phyloP scores from a whole-genome alignment of 1,140 invertebrate genomes.

The Vanessa tameamea region DNA sequence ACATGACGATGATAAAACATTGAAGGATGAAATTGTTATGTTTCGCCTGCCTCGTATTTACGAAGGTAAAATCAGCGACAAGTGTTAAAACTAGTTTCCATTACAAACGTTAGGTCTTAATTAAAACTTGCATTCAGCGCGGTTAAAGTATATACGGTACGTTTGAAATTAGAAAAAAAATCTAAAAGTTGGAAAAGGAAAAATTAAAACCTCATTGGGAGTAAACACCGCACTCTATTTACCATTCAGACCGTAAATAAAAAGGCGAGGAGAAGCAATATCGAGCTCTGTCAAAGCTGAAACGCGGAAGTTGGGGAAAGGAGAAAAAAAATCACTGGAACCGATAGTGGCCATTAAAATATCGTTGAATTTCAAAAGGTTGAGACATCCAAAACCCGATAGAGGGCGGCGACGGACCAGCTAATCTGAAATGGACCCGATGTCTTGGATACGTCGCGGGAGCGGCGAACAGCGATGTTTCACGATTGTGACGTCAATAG shows the following conservation, averaged over 20 bases:
- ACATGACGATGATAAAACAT: background rate
- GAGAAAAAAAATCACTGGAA: constrained; percentile 55
- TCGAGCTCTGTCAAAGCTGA: constrained; percentile 64
- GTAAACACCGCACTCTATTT: constrained; percentile 63
- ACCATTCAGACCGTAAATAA: constrained; percentile 67
- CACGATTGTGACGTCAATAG: constrained; percentile 31
- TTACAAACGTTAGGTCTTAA: constrained; percentile 9
- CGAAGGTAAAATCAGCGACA: background rate
- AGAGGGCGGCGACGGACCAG: constrained; percentile 52
- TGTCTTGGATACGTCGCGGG: constrained; percentile 40
- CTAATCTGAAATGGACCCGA: constrained; percentile 60
- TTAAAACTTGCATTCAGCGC: constrained; percentile 4
- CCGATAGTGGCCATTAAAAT: constrained; percentile 75
- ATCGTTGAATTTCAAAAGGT: constrained; percentile 72
- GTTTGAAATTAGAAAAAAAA: constrained; percentile 30
- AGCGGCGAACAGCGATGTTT: constrained; percentile 18
- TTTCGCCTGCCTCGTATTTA: background rate
- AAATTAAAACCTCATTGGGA: constrained; percentile 56
- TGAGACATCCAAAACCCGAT: constrained; percentile 41
- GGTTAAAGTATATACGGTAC: constrained; percentile 7
- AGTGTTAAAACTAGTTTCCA: constrained; percentile 13
- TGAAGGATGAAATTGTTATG: background rate
- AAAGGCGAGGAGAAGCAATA: constrained; percentile 63
- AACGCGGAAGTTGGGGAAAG: constrained; percentile 51
- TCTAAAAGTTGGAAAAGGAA: constrained; percentile 38